Conservation (phyloP, 2,113 vertebrate species). For the Physeter macrocephalus region DNA sequence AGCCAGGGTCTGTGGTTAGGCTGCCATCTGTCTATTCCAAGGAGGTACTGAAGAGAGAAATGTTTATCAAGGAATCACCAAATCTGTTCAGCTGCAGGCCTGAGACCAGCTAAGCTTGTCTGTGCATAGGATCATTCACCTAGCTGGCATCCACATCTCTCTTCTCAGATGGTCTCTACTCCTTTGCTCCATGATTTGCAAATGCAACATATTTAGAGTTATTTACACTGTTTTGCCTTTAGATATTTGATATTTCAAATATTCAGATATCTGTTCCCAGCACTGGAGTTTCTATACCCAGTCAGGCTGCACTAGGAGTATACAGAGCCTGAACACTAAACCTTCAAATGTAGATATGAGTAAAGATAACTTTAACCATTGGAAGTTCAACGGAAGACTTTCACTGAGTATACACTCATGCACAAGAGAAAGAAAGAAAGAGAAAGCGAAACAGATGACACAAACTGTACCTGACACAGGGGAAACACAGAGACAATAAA, state of each 20-base stretch:
- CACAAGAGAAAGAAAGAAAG: not conserved
- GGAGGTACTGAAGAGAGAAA: slow-evolving; percentile 41
- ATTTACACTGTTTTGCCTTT: not conserved
- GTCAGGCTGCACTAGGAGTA: not conserved
- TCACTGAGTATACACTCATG: not conserved
- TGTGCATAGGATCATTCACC: not conserved
- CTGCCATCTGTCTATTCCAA: slow-evolving; percentile 21
- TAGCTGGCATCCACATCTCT: not conserved
- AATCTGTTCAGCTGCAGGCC: not conserved
- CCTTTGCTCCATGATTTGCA: not conserved
- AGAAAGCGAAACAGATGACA: not conserved
- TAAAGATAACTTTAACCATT: not conserved
- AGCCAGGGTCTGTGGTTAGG: not conserved
- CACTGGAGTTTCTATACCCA: not conserved
- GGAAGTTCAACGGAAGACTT: not conserved
- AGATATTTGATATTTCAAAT: slow-evolving; percentile 16
- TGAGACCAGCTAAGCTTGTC: not conserved
- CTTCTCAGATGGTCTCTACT: not conserved
- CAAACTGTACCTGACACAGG: not conserved
- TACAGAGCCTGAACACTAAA: not conserved
- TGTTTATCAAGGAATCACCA: not conserved
- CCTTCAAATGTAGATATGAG: not conserved
- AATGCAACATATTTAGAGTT: slow-evolving; percentile 1
- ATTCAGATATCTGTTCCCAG: not conserved
- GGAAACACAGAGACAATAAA: not conserved